Evolutionary conservation across 2,888 invertebrate species (phyloP).

Genomic region (Andrena camellia): DNA sequence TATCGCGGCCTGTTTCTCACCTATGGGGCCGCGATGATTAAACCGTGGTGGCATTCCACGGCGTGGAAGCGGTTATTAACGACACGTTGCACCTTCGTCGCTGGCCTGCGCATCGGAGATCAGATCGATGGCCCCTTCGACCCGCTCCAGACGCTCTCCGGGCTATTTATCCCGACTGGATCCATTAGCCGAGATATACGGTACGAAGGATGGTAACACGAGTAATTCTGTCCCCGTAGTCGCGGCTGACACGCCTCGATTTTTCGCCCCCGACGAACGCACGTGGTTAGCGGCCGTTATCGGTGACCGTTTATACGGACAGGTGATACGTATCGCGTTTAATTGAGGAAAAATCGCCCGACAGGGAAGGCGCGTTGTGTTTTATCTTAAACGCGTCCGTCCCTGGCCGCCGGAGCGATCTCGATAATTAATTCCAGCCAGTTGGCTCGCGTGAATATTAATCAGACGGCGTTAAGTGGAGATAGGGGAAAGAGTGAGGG

Average conservation of each 20-base stretch:
- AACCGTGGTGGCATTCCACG: slow-evolving; percentile 68
- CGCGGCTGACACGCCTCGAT: slow-evolving; percentile 40
- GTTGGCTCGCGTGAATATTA: slow-evolving; percentile 38
- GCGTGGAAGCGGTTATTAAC: slow-evolving; percentile 70
- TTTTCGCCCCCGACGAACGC: slow-evolving; percentile 37
- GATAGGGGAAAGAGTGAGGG: not conserved
- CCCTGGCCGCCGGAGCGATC: not conserved
- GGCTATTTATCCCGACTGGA: slow-evolving; percentile 71
- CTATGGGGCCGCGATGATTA: slow-evolving; percentile 64
- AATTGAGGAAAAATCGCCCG: slow-evolving; percentile 51
- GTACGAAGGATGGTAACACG: slow-evolving; percentile 60
- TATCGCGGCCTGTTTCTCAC: slow-evolving; percentile 59
- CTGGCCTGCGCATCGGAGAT: slow-evolving; percentile 54
- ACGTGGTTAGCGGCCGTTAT: slow-evolving; percentile 49
- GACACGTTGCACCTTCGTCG: slow-evolving; percentile 65
- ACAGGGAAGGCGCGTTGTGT: not conserved
- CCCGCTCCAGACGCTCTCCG: slow-evolving; percentile 38
- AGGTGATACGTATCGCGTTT: slow-evolving; percentile 47
- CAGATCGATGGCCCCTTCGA: slow-evolving; percentile 63
- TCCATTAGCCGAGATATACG: slow-evolving; percentile 66
- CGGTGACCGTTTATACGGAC: slow-evolving; percentile 50
- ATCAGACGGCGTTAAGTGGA: slow-evolving; percentile 9
- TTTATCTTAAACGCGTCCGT: slow-evolving; percentile 49
- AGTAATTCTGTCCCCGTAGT: slow-evolving; percentile 62
- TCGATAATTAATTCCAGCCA: slow-evolving; percentile 46